phyloP scores from a whole-genome alignment of 1,140 invertebrate genomes.

The Copidosoma floridanum region DNA sequence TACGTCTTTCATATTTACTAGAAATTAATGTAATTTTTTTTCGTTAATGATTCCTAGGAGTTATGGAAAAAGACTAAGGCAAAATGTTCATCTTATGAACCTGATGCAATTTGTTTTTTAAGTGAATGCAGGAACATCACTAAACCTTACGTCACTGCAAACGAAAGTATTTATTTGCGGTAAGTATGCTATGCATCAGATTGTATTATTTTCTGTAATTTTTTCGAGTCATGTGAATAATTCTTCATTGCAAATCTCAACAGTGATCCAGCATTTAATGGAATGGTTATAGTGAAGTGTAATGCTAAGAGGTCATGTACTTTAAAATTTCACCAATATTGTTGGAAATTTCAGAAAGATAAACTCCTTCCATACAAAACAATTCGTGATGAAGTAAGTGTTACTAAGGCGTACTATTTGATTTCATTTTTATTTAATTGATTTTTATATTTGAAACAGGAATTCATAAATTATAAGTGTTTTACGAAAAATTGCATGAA shows the following conservation, averaged over 20 bases:
- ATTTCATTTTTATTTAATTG: neutral
- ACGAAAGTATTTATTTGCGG: slow-evolving; percentile 37
- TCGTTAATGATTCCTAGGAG: slow-evolving; percentile 24
- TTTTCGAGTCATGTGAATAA: too few species aligned
- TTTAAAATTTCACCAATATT: slow-evolving; percentile 34
- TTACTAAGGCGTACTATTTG: neutral
- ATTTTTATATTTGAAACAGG: slow-evolving; percentile 24
- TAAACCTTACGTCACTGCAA: slow-evolving; percentile 20
- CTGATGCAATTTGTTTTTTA: slow-evolving; percentile 40
- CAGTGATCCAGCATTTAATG: slow-evolving; percentile 39
- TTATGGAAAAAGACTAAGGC: slow-evolving; percentile 31
- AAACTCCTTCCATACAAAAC: slow-evolving; percentile 20
- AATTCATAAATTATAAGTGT: slow-evolving; percentile 31
- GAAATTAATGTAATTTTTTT: neutral
- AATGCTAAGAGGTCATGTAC: slow-evolving; percentile 34
- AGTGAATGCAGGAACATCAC: slow-evolving; percentile 33
- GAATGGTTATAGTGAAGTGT: slow-evolving; percentile 40
- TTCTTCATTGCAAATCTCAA: neutral
- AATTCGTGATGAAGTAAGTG: slow-evolving; percentile 32
- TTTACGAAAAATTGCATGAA: slow-evolving; percentile 35
- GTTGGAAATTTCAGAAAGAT: slow-evolving; percentile 40
- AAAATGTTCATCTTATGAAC: slow-evolving; percentile 32
- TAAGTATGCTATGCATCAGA: slow-evolving; percentile 21
- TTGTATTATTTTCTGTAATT: too few species aligned
- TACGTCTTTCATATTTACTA: neutral